Evolutionary conservation across 2,797 vertebrate species (phyloP), one percentile per base, ranked within the genome.

Genomic region (Cephalopachus bancanus): DNA sequence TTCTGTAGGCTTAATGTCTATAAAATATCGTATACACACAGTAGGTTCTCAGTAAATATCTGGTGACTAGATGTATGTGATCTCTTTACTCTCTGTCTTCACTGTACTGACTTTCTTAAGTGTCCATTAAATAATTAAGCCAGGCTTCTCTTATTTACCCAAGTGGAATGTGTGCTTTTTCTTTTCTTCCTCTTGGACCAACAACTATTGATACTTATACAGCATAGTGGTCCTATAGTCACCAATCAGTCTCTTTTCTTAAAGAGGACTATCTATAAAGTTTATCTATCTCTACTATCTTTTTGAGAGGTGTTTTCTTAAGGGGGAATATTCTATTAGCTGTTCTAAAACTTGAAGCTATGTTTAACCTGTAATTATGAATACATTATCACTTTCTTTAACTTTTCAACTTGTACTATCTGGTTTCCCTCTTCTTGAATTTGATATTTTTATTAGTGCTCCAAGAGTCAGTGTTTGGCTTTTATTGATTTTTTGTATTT

Each of bases 131-230:
- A 15, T 28, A 44, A 83, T 12, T 15, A 62, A 64, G 7, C 30
- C 57, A 74, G 20, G 33, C 37, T 16, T 12, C 24, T 49, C 49
- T 11, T 53, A 33, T 10, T 76, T 59, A 51, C 8, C 12, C 16
- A 30, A 17, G 19, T 55, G 30, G 55, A 4, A 12, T 16, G 1
- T 67, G 4, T 30, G n/a, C 24, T 22, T 1, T 28, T 49, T 49
- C 64, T 49, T 55, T 49, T 20, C 15, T 16, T 33, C 64, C 5
- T 33, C 15, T 15, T 26, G 79, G 22, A 72, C n/a, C 64, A 6
- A 9, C 0, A 3, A 33, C 10, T 16, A 26, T 55, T 20, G 30
- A 17, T 17, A 30, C 2, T 49, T 7, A 2, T 16, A 53, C 11
- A 19, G 1, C 10, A 53, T 12, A 24, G 5, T 22, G 15, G 11